Base-by-base conservation (phyloP, 2,888 invertebrate genomes). In the Palloptera scutellata region DNA sequence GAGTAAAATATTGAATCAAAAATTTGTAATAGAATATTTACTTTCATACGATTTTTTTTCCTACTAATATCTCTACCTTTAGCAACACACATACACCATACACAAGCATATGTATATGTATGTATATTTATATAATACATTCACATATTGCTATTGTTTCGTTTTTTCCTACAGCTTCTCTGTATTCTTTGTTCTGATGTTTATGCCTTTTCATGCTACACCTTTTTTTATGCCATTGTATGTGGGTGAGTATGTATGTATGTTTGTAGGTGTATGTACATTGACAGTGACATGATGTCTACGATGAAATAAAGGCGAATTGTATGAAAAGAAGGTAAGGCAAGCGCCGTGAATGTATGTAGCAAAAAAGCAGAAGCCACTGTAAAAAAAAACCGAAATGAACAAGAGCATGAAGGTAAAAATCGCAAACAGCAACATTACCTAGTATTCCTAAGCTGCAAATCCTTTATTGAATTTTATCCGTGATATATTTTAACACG, bases 131-230 rank as follows among this genome's bases (percentile, higher is more conserved):
- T 20, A 13, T 10, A 19, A 54, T 30, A 19, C 19, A 17, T 77
- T 76, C 76, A 76, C 77, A 79, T 80, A 76, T 80, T 77, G 79
- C 77, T 78, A 77, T 82, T 82, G 81, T 81, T 78, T 79, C 79
- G 79, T 80, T 80, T 81, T 79, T 76, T 75, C 8, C 52, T 64
- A 6, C 15, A 61, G 41, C 54, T 61, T 45, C 13, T 60, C 61
- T 45, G 19, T 12, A 52, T 41, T 4, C 11, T 17, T 13, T 43
- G 17, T 42, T 48, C 51, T 13, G 45, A 20, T 48, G 20, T 51
- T 20, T 48, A 19, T 61, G 19, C 19, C 53, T 12, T n/a, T 53
- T 53, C 4, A 15, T 53, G 53, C 3, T 8, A 15, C 15, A n/a
- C 13, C 30, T 30, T 30, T 30, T 67, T 66, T 48, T 61, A 61